Base-by-base conservation (phyloP, 2,797 vertebrate species). In the Chaetodon trifasciatus region DNA sequence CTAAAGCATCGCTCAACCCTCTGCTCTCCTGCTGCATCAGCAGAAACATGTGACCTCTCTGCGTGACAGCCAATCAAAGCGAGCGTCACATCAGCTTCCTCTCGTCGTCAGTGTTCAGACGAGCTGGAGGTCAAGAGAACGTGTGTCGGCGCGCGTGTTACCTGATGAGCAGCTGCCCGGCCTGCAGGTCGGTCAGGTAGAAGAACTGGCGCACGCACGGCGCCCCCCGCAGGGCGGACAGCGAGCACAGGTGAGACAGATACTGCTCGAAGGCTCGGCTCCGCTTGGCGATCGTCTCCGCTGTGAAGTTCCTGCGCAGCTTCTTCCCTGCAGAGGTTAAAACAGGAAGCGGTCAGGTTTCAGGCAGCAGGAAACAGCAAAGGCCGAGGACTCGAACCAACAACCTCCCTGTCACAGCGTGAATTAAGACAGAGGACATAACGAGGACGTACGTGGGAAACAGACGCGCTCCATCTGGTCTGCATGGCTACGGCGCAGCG, bases 221-320 rank as follows among this genome's bases (percentile, higher is more conserved):
- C 24, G 96, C 96, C 39, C 81, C 91, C 74, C 95, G 94, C 76
- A 98, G 94, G 83, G 92, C 93, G 0, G 96, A 63, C 8, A 97
- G 89, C 5, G 97, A 95, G 81, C 97, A 96, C 81, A 99, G 89
- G 88, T 97, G 97, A 67, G 95, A 93, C 84, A 99, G 91, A 87
- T 99, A 98, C 91, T 98, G 98, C 68, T 99, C 98, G 0, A 99
- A 99, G 0, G 98, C 97, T 28, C 97, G 95, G 92, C 98, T 98
- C 32, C 98, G 96, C 87, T 97, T 97, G 60, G 97, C 97, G 0
- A 99, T 99, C 19, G 98, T 99, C 94, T 98, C 97, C 0, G 97
- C 96, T 0, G 96, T 96, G 78, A 98, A 99, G 92, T 99, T 99
- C 37, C 93, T 94, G 42, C 94, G 96, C 78, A 99, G 93, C 86